Evolutionary conservation across 1,140 invertebrate genomes (phyloP).

Genomic region (Camponotus floridanus): DNA sequence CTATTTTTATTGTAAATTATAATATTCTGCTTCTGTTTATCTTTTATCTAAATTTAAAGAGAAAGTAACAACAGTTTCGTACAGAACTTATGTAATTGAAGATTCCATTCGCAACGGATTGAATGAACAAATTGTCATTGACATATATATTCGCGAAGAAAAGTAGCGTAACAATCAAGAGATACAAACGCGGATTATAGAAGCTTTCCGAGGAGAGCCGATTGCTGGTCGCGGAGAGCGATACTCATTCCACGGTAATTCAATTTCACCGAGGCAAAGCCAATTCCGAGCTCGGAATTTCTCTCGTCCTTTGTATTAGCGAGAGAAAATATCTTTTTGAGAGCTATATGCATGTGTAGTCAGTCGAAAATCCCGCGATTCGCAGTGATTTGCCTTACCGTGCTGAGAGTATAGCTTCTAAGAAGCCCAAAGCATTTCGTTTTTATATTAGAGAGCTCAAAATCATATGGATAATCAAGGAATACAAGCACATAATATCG

Average conservation of each 20-base stretch:
- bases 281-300: conserved; percentile 24
- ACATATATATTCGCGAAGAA: conserved; percentile 17
- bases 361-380: background rate
- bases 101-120: conserved; percentile 13
- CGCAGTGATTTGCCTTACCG: conserved; percentile 55
- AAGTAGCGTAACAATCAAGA: conserved; percentile 43
- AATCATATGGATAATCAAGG: conserved; percentile 23
- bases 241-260: conserved; percentile 65
- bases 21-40: no score
- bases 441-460: conserved; percentile 22
- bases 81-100: background rate
- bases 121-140: conserved; percentile 35
- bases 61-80: background rate
- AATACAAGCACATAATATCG: conserved; percentile 5
- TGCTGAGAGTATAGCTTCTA: conserved; percentile 60
- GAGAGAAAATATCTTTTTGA: background rate
- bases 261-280: conserved; percentile 28
- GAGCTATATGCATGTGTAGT: background rate
- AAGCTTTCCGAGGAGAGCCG: conserved; percentile 54
- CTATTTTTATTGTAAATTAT: background rate
- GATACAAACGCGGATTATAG: conserved; percentile 28
- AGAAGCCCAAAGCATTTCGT: conserved; percentile 29
- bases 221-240: conserved; percentile 64
- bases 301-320: background rate
- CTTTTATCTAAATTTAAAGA: background rate